Percentiles rank a stretch among this genome's conserved stretches.
phyloP scores from a whole-genome alignment of 2,888 invertebrate genomes.

The Malachius bipustulatus region DNA sequence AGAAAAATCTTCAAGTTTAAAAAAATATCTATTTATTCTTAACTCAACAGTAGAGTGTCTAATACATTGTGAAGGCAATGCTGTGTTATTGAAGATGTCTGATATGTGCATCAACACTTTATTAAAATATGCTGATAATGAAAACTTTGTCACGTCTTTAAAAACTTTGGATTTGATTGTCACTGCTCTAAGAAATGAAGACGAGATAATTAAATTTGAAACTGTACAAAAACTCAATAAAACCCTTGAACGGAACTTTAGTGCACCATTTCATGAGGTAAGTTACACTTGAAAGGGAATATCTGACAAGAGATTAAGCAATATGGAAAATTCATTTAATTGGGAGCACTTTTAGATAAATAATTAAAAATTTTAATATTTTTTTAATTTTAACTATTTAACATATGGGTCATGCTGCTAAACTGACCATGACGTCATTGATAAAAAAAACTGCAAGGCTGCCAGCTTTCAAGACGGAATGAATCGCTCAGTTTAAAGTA shows the following conservation, averaged over 20 bases:
- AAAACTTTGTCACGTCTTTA: slow-evolving; percentile 40
- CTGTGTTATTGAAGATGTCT: slow-evolving; percentile 39
- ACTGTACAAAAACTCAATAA: slow-evolving; percentile 41
- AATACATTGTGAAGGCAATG: slow-evolving; percentile 43
- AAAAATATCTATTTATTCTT: slow-evolving; percentile 41
- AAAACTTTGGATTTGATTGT: slow-evolving; percentile 45
- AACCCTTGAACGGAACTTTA: slow-evolving; percentile 48
- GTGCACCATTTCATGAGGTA: slow-evolving; percentile 57
- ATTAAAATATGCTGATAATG: slow-evolving; percentile 38
- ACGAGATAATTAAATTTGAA: slow-evolving; percentile 36
- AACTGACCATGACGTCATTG: too few species aligned
- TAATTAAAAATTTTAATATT: too few species aligned
- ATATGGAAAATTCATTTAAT: too few species aligned
- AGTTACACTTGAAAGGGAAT: too few species aligned
- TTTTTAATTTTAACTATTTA: too few species aligned
- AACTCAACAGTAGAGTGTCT: slow-evolving; percentile 47
- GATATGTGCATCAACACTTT: slow-evolving; percentile 37
- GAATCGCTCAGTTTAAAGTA: too few species aligned
- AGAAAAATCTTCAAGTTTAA: slow-evolving; percentile 26
- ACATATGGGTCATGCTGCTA: too few species aligned
- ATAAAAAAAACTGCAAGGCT: too few species aligned
- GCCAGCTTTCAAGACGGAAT: too few species aligned
- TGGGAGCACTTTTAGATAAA: too few species aligned
- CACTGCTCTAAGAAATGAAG: slow-evolving; percentile 38
- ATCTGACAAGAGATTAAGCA: too few species aligned